Percentiles rank a stretch among this genome's conserved stretches.
phyloP scores from a whole-genome alignment of 2,113 vertebrate species.

The Lagenorhynchus albirostris region DNA sequence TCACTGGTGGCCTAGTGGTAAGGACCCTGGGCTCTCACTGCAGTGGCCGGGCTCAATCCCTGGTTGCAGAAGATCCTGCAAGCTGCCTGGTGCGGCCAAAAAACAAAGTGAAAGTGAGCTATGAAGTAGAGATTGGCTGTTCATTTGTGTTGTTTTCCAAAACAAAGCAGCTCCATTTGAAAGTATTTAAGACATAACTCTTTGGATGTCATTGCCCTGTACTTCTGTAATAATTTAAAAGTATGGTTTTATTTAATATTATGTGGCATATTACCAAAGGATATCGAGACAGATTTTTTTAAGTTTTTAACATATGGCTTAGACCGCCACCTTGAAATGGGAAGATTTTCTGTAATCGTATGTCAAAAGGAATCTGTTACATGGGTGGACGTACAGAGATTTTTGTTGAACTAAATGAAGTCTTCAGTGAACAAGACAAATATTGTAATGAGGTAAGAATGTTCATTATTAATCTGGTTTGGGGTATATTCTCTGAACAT shows the following conservation, averaged over 20 bases:
- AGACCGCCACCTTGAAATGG: neutral
- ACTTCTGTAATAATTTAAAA: neutral
- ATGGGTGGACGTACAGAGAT: neutral
- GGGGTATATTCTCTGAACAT: conserved; percentile 6
- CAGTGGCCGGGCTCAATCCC: neutral
- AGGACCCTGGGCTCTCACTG: neutral
- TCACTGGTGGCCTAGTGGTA: too few species aligned
- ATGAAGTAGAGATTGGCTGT: neutral
- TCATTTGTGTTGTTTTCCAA: conserved; percentile 10
- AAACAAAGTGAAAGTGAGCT: neutral
- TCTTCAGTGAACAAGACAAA: neutral
- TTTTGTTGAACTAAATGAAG: conserved; percentile 21
- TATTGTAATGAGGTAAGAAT: neutral
- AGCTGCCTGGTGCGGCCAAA: neutral
- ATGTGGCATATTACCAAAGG: neutral
- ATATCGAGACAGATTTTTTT: neutral
- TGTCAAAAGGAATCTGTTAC: neutral
- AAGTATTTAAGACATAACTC: conserved; percentile 24
- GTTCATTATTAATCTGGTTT: conserved; percentile 5
- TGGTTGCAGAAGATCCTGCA: neutral
- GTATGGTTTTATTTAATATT: neutral
- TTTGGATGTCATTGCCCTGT: neutral
- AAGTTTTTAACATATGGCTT: neutral
- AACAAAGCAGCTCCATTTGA: conserved; percentile 7
- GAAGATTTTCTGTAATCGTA: neutral